Base-by-base conservation (phyloP, 2,888 invertebrate species). In the Teleogryllus oceanicus region DNA sequence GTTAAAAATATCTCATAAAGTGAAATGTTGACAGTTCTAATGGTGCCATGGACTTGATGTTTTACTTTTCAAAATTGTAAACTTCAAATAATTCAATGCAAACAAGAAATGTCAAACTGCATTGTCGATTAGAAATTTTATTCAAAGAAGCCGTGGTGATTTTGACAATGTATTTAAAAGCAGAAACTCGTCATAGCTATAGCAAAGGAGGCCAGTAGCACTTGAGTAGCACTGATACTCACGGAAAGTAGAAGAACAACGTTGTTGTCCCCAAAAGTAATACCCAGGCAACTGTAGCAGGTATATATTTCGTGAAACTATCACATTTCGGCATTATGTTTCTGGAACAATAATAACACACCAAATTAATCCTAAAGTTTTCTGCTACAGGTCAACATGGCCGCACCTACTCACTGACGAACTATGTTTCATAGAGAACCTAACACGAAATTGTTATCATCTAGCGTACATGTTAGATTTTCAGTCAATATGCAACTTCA, bases 271-370 rank as follows among this genome's bases (percentile, higher is more conserved):
- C 94, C 88, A 99, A 91, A 85, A 99, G 92, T 87, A 99, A 90
- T 85, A 94, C 93, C 99, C 99, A 99, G 88, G 99, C 98, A 91
- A 97, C 96, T 87, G 96, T 95, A 89, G 98, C 98, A 89, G 99
- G 99, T 91, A 98, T 93, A 90, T 96, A 96, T 91, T 96, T 95
- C 89, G 96, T 96, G 90, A 96, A 95, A 88, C 95, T 93, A 91
- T 96, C 96, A 92, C 97, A 97, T 94, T 94, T 96, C 92, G 96
- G 95, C 96, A 96, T 96, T 89, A 88, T 91, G 88, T 86, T 85
- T 78, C 81, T 80, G 78, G 77, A 75, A 81, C 80, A 77, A 82
- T 80, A 82, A 79, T 81, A 80, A 80, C 82, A 81, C 80, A 81
- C 82, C 80, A 80, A 82, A 83, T 83, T 83, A 83, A 83, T 83